Percentiles rank a stretch among this genome's conserved stretches.
phyloP scores from a whole-genome alignment of 2,113 vertebrate genomes.

The human (Homo sapiens) region GRCh38 chrX:110894501-110895000 shows the following conservation, averaged over 20 bases:
- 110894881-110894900: background rate
- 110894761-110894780: background rate
- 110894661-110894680: background rate
- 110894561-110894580: background rate
- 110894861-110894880: background rate
- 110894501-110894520: background rate
- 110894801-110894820: background rate
- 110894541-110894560: background rate
- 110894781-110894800: background rate
- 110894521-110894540: background rate
- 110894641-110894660: background rate
- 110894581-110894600: background rate
- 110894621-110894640: background rate
- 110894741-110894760: background rate
- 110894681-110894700: background rate
- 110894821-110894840: background rate
- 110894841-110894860: background rate
- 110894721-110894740: background rate
- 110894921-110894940: background rate
- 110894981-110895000: background rate
- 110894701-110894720: background rate
- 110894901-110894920: background rate
- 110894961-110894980: background rate
- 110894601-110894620: background rate
- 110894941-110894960: background rate